These are phyloP conservation scores for Harpagoxenus sublaevis DNA, from an alignment of 2,888 invertebrate genomes.

Conservation along the genomic window DNA sequence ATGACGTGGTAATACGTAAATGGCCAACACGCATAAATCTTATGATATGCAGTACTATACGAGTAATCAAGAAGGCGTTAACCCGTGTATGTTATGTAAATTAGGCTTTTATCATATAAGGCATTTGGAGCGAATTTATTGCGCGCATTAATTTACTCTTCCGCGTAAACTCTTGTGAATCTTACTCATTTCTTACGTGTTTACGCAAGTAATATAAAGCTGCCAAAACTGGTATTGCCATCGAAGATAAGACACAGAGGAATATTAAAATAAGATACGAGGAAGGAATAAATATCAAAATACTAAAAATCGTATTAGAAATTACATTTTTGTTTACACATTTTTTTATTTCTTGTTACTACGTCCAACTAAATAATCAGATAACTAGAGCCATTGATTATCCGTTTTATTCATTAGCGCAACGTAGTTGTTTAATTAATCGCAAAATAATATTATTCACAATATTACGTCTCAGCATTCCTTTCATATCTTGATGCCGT, in stretches of 20 bases:
- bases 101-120: slow-evolving; percentile 15
- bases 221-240: not conserved
- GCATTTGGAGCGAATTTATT: slow-evolving; percentile 13
- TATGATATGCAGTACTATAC: not conserved
- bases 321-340: not conserved
- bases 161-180: not conserved
- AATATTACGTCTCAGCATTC: not conserved
- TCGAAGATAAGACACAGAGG: not conserved
- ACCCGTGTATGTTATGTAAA: slow-evolving; percentile 34
- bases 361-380: not conserved
- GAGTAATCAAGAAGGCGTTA: slow-evolving; percentile 37
- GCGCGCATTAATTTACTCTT: slow-evolving; percentile 2
- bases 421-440: not conserved
- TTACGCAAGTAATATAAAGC: not conserved
- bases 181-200: not conserved
- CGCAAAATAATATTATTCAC: not conserved
- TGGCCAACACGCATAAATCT: not conserved
- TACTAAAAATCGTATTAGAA: slow-evolving; percentile 8
- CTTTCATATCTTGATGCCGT: not conserved
- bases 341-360: not conserved
- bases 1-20: slow-evolving; percentile 29
- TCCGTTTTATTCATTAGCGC: not conserved
- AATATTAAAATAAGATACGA: not conserved
- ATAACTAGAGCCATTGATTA: no score
- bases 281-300: not conserved